A percentile compares a stretch with the other conserved stretches of the same genome.
Conservation (phyloP, 2,113 vertebrate genomes). For the Accipiter cooperii region DNA sequence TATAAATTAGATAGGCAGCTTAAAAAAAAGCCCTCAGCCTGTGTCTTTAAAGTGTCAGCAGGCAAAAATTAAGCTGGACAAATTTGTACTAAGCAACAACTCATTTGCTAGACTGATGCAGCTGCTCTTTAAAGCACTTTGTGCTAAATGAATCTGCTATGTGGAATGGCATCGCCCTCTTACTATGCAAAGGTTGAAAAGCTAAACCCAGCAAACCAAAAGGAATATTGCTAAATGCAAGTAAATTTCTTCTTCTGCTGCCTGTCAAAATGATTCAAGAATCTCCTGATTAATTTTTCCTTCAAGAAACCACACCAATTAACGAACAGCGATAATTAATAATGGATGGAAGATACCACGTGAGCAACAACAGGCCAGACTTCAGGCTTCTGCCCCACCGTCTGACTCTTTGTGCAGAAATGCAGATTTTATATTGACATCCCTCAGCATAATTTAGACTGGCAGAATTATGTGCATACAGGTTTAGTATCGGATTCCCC, state of each 20-base stretch:
- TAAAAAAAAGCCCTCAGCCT: background rate
- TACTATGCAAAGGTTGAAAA: background rate
- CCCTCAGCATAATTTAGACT: background rate
- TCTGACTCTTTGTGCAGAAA: background rate
- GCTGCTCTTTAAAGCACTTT: background rate
- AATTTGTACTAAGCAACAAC: background rate
- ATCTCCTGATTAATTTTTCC: background rate
- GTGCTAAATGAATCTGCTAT: background rate
- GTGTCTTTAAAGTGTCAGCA: background rate
- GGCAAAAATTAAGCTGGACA: background rate
- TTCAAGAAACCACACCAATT: background rate
- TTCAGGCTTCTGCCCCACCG: background rate
- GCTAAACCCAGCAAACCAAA: background rate
- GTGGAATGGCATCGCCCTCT: background rate
- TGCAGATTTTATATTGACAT: background rate
- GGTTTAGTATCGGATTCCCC: background rate
- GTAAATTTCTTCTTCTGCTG: background rate
- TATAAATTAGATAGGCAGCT: background rate
- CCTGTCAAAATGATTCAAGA: background rate
- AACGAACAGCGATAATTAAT: background rate
- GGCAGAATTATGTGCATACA: fast-evolving
- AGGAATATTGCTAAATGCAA: background rate
- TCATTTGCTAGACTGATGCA: background rate
- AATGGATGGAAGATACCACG: background rate
- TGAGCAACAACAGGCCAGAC: background rate